These are phyloP conservation scores for Gastrophysa polygoni DNA, from an alignment of 2,888 invertebrate species.

Conservation along the genomic window DNA sequence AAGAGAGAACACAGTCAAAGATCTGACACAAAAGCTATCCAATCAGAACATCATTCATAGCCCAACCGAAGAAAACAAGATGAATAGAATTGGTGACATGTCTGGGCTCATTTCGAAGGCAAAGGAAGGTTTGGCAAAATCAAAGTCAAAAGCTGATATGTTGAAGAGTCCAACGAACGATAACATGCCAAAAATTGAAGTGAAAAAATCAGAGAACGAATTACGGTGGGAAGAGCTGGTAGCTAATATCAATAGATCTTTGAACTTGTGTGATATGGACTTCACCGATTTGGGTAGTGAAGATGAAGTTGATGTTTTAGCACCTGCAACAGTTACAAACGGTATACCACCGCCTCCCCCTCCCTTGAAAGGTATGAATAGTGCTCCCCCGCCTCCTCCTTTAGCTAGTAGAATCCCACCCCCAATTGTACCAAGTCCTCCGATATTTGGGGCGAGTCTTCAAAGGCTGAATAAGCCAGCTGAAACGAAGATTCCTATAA, in stretches of 20 bases:
- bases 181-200: constrained; percentile 66
- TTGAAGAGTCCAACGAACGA: constrained; percentile 74
- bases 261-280: constrained; percentile 92
- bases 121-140: constrained; percentile 83
- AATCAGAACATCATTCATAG: constrained; percentile 69
- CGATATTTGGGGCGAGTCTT: constrained; percentile 58
- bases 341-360: constrained; percentile 82
- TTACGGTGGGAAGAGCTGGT: constrained; percentile 94
- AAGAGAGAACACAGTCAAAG: constrained; percentile 86
- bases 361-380: constrained; percentile 61
- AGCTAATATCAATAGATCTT: constrained; percentile 73
- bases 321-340: constrained; percentile 68
- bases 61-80: constrained; percentile 64
- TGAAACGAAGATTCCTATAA: constrained; percentile 63
- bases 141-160: constrained; percentile 81
- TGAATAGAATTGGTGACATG: constrained; percentile 78
- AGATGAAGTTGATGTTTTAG: constrained; percentile 78
- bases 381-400: constrained; percentile 61
- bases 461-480: constrained; percentile 45
- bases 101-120: constrained; percentile 91
- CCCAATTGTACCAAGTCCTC: constrained; percentile 57
- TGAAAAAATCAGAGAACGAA: constrained; percentile 91
- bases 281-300: constrained; percentile 90
- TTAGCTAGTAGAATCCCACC: constrained; percentile 53
- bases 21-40: constrained; percentile 83